Percentiles rank a stretch among this genome's conserved stretches.
phyloP scores from a whole-genome alignment of 2,113 vertebrate genomes.

The Aramus guarauna region DNA sequence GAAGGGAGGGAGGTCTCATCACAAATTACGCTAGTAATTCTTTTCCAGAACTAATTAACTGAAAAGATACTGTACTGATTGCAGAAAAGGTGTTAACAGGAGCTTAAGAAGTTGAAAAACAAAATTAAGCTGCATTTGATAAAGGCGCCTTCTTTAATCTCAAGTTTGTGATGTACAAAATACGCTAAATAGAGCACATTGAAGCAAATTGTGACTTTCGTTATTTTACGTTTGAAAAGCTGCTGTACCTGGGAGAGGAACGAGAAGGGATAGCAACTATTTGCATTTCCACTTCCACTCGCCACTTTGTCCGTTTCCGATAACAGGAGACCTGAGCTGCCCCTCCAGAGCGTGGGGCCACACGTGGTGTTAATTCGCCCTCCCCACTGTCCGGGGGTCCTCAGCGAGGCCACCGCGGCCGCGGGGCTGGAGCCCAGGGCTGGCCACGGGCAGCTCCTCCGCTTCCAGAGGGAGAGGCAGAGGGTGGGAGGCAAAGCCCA shows the following conservation, averaged over 20 bases:
- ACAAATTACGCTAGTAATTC: slow-evolving; percentile 23
- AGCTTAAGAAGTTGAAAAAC: slow-evolving; percentile 54
- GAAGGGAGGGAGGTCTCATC: slow-evolving; percentile 14
- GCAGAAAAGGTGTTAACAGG: slow-evolving; percentile 57
- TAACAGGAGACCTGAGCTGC: fast-evolving
- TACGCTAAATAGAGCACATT: neutral
- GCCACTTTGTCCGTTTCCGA: neutral
- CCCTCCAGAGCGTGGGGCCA: neutral
- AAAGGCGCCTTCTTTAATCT: slow-evolving; percentile 15
- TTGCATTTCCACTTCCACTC: neutral
- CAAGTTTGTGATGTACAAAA: neutral
- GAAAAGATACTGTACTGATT: slow-evolving; percentile 51
- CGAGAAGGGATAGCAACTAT: neutral
- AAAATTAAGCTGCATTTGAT: slow-evolving; percentile 29
- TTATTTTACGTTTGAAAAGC: neutral
- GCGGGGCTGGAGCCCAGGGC: neutral
- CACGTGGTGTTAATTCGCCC: neutral
- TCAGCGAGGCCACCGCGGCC: neutral
- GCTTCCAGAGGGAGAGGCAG: neutral
- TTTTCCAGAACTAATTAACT: slow-evolving; percentile 63
- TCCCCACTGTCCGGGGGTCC: neutral
- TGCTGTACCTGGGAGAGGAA: neutral
- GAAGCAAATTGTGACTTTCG: neutral
- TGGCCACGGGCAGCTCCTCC: neutral
- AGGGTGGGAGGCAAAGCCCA: neutral